Evolutionary conservation across 2,888 invertebrate genomes (phyloP).

Genomic region (Morpho achilles): DNA sequence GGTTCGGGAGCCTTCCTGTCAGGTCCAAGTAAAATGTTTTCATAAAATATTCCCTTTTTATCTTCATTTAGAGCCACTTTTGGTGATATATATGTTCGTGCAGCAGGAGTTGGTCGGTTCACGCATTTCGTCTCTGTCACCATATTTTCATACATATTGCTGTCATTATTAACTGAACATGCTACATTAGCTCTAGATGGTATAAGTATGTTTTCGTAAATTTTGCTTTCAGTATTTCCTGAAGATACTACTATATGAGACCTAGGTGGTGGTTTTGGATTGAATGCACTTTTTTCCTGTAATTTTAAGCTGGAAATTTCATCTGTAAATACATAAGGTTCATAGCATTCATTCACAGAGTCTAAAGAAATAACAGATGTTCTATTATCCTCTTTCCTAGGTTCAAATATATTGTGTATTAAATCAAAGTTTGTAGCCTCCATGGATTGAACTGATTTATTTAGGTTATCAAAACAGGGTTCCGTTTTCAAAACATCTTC

Average conservation of each 20-base stretch:
- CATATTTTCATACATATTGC: conserved; percentile 62
- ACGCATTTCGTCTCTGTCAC: conserved; percentile 36
- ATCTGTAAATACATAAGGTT: conserved; percentile 54
- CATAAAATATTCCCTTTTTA: conserved; percentile 51
- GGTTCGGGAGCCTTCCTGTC: conserved; percentile 48
- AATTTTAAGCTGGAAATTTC: conserved; percentile 9
- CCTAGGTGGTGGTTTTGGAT: conserved; percentile 58
- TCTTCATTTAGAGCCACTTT: conserved; percentile 41
- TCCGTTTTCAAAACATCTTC: conserved; percentile 47
- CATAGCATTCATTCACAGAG: conserved; percentile 69
- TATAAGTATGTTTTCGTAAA: conserved; percentile 57
- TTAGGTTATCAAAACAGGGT: conserved; percentile 40
- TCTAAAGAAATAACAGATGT: conserved; percentile 45
- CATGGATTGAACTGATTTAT: conserved; percentile 30
- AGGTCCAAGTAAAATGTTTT: conserved; percentile 51
- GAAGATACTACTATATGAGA: conserved; percentile 32
- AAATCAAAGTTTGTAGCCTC: conserved; percentile 51
- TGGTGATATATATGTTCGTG: conserved; percentile 53
- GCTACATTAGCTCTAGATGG: conserved; percentile 48
- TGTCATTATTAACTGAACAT: conserved; percentile 33
- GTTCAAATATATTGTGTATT: conserved; percentile 59
- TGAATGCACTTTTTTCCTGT: conserved; percentile 6
- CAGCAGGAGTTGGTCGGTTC: conserved; percentile 55
- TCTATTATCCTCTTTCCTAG: conserved; percentile 41
- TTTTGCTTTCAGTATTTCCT: conserved; percentile 37